Evolutionary conservation across 2,888 invertebrate genomes (phyloP).

Genomic region (Endomychus coccineus): DNA sequence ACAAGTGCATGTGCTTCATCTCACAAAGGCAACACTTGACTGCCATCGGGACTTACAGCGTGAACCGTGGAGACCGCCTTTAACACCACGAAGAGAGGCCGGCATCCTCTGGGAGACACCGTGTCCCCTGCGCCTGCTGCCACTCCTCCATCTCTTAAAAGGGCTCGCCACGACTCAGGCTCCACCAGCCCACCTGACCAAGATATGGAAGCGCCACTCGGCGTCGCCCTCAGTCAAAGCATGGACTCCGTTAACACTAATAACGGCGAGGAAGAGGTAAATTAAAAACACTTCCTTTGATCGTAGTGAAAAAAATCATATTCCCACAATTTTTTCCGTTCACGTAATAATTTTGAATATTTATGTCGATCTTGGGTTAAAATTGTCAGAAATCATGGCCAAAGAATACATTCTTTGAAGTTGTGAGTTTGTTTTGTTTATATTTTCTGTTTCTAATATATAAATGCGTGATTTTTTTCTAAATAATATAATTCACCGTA

Average conservation of each 20-base stretch:
- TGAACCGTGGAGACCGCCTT: slow-evolving; percentile 45
- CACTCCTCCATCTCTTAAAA: slow-evolving; percentile 42
- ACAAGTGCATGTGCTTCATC: slow-evolving; percentile 21
- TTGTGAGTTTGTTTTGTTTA: too few relatives aligned
- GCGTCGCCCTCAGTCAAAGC: slow-evolving; percentile 84
- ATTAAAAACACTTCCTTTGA: too few relatives aligned
- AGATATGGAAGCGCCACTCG: slow-evolving; percentile 61
- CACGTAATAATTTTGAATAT: too few relatives aligned
- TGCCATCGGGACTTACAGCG: slow-evolving; percentile 17
- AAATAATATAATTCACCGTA: too few relatives aligned
- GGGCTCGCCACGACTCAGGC: slow-evolving; percentile 42
- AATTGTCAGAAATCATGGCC: too few relatives aligned
- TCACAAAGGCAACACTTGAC: too few relatives aligned
- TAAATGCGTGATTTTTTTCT: too few relatives aligned
- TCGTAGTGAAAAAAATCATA: too few relatives aligned
- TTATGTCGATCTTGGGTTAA: too few relatives aligned
- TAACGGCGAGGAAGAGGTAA: slow-evolving; percentile 95
- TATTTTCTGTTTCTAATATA: too few relatives aligned
- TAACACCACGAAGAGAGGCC: slow-evolving; percentile 44
- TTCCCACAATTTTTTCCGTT: too few relatives aligned
- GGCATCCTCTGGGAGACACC: slow-evolving; percentile 44
- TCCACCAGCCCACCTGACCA: slow-evolving; percentile 40
- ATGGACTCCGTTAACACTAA: slow-evolving; percentile 97
- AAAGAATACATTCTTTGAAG: too few relatives aligned
- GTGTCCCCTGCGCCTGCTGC: slow-evolving; percentile 40